Conservation (phyloP, 2,797 vertebrate species). For the Florisuga fusca region DNA sequence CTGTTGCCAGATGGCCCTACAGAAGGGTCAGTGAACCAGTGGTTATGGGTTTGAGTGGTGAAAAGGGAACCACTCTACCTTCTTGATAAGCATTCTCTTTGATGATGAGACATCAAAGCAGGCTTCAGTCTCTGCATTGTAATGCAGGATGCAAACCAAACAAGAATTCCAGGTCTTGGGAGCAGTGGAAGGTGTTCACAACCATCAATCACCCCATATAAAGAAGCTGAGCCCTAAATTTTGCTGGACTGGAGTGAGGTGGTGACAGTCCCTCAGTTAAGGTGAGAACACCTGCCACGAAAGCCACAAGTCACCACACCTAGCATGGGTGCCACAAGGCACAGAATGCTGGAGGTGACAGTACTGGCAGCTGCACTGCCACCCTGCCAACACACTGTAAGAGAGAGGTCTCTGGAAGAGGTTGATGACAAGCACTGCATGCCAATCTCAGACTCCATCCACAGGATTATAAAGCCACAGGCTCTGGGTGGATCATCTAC, state of each 20-base stretch:
- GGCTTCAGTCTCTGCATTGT: background rate
- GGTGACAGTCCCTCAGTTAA: background rate
- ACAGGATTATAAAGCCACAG: background rate
- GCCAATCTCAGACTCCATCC: background rate
- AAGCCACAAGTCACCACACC: background rate
- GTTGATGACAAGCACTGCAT: background rate
- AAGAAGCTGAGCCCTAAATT: background rate
- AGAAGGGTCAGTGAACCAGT: background rate
- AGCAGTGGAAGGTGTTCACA: background rate
- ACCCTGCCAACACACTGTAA: background rate
- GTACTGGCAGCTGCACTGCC: background rate
- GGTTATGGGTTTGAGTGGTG: background rate
- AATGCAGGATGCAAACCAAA: background rate
- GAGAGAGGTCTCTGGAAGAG: background rate
- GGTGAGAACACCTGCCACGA: background rate
- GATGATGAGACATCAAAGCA: background rate
- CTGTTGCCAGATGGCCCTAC: background rate
- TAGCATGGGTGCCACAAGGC: background rate
- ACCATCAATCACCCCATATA: background rate
- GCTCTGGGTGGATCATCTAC: background rate
- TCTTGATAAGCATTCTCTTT: background rate
- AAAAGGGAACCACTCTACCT: background rate
- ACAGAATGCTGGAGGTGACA: background rate
- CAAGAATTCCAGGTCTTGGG: background rate
- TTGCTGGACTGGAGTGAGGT: fast-evolving